Evolutionary conservation across 2,888 invertebrate species (phyloP).

Genomic region (Seira sanloemensis): DNA sequence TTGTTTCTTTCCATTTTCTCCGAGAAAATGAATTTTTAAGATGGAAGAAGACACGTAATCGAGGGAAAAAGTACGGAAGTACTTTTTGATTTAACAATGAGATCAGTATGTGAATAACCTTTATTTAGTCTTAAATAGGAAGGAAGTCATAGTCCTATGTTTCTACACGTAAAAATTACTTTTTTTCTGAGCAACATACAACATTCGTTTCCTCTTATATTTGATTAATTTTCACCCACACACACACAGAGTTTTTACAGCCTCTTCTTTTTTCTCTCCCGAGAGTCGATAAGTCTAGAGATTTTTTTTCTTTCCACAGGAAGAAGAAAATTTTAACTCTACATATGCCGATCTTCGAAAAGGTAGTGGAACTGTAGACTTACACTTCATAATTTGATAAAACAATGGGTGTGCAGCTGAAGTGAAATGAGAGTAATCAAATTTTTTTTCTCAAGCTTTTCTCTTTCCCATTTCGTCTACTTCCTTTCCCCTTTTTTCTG

Average conservation of each 20-base stretch:
- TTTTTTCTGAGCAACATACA: not conserved
- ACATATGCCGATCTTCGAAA: too few species aligned
- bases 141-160: not conserved
- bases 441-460: constrained; percentile 2
- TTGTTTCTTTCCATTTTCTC: not conserved
- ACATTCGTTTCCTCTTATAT: not conserved
- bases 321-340: too few species aligned
- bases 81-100: too few species aligned
- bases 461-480: constrained; percentile 6
- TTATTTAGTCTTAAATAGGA: not conserved
- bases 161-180: not conserved
- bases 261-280: not conserved
- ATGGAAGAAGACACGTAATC: not conserved
- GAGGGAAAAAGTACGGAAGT: not conserved
- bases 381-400: constrained; percentile 7
- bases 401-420: constrained; percentile 36
- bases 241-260: not conserved
- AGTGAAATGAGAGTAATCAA: constrained; percentile 29
- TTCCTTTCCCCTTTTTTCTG: not conserved
- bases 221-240: not conserved
- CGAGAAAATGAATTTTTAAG: not conserved
- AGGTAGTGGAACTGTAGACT: not conserved
- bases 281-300: not conserved
- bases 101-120: too few species aligned
- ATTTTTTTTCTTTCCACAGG: not conserved